Percentiles rank a stretch among this genome's conserved stretches.
These are phyloP conservation scores for Andinoacara biseriatus DNA, from an alignment of 2,113 vertebrate species.

Conservation along the genomic window DNA sequence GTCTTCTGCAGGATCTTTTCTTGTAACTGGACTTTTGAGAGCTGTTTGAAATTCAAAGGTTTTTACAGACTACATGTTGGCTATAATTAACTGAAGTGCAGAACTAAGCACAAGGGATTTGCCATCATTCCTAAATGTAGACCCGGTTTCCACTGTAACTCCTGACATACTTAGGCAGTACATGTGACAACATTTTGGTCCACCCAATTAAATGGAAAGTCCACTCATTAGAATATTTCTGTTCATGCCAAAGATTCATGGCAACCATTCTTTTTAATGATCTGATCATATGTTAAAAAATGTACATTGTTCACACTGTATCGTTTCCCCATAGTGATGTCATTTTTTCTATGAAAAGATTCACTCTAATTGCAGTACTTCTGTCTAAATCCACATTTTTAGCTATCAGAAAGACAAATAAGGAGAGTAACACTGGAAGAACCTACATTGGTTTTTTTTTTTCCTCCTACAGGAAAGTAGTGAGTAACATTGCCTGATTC, in stretches of 20 bases:
- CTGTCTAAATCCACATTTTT: constrained; percentile 45
- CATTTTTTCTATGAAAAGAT: constrained; percentile 43
- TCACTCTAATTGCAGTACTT: constrained; percentile 13
- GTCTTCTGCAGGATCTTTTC: background rate
- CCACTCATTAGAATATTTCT: constrained; percentile 50
- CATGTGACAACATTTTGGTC: constrained; percentile 48
- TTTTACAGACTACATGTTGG: constrained; percentile 20
- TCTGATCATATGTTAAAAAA: constrained; percentile 37
- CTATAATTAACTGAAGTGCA: constrained; percentile 51
- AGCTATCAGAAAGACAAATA: constrained; percentile 45
- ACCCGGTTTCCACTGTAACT: constrained; percentile 11
- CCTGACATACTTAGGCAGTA: constrained; percentile 23
- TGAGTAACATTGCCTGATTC: constrained; percentile 70
- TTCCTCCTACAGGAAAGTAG: constrained; percentile 66
- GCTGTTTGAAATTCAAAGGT: constrained; percentile 23
- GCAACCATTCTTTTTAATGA: constrained; percentile 55
- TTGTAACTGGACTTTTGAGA: constrained; percentile 19
- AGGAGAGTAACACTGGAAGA: constrained; percentile 8
- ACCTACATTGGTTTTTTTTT: constrained; percentile 13
- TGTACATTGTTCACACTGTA: constrained; percentile 15
- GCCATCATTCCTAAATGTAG: constrained; percentile 19
- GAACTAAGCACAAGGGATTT: constrained; percentile 21
- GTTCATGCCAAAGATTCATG: constrained; percentile 36
- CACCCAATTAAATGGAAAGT: constrained; percentile 60
- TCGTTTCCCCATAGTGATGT: constrained; percentile 14